These are phyloP conservation scores for Yponomeuta cagnagella DNA, from an alignment of 2,888 invertebrate genomes.

Conservation along the genomic window DNA sequence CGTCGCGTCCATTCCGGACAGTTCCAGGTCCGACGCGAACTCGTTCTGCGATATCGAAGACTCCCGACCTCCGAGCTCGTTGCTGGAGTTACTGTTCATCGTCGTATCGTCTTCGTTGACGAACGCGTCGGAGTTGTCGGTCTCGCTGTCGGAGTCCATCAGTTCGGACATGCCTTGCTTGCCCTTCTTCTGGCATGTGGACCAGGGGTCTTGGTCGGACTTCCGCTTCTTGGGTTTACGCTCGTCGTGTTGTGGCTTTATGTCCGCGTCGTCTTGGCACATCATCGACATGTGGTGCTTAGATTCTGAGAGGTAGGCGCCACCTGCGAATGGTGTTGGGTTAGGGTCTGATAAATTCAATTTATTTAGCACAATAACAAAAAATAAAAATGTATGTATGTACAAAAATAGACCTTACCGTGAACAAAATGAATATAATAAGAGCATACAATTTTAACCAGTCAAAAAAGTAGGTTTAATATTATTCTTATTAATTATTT, in stretches of 20 bases:
- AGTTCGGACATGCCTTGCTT: slow-evolving; percentile 76
- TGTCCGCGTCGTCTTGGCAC: slow-evolving; percentile 54
- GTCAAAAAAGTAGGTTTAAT: too few species aligned
- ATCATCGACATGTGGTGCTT: slow-evolving; percentile 64
- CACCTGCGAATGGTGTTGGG: slow-evolving; percentile 40
- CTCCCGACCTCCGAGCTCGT: slow-evolving; percentile 54
- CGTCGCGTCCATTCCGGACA: slow-evolving; percentile 77
- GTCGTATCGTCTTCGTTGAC: slow-evolving; percentile 66
- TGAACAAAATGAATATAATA: too few species aligned
- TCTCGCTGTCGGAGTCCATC: slow-evolving; percentile 78
- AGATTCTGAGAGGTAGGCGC: slow-evolving; percentile 63
- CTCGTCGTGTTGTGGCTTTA: slow-evolving; percentile 49
- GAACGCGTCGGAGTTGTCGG: slow-evolving; percentile 60
- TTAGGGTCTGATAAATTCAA: neutral
- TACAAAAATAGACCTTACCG: too few species aligned
- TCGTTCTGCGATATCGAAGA: slow-evolving; percentile 72
- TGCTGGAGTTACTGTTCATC: slow-evolving; percentile 63
- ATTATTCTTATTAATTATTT: too few species aligned
- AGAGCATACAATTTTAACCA: too few species aligned
- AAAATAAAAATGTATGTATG: too few species aligned
- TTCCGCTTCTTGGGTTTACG: slow-evolving; percentile 78
- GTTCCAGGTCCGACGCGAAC: slow-evolving; percentile 78
- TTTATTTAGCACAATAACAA: too few species aligned
- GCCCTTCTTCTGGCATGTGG: slow-evolving; percentile 77
- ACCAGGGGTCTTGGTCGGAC: slow-evolving; percentile 75